These are phyloP conservation scores for Leucoraja ocellata DNA, from an alignment of 2,797 vertebrate species.

Conservation along the genomic window DNA sequence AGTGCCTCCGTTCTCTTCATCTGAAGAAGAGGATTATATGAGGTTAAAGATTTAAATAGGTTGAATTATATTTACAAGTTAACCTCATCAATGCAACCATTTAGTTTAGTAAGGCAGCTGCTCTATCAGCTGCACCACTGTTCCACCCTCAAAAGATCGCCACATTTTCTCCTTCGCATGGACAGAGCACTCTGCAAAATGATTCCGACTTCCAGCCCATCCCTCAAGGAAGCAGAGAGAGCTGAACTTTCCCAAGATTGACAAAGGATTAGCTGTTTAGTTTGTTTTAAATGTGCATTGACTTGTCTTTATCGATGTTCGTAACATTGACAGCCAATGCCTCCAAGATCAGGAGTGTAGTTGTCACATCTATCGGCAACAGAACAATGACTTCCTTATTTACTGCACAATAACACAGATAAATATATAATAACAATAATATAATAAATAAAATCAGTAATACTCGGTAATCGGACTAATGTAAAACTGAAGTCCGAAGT, in stretches of 20 bases:
- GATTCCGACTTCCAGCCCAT: no score
- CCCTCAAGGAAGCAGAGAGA: neutral
- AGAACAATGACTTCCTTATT: no score
- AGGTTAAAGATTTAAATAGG: neutral
- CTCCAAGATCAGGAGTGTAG: no score
- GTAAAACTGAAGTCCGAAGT: no score
- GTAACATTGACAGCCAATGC: neutral
- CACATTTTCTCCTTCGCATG: neutral
- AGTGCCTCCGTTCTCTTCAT: slow-evolving; percentile 64
- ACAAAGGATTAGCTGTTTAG: neutral
- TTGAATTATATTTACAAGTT: neutral
- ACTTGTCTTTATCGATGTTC: neutral
- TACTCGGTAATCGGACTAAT: no score
- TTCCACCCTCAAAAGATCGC: no score
- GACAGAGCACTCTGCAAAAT: neutral
- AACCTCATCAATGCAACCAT: neutral
- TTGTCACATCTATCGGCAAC: no score
- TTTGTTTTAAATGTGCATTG: neutral
- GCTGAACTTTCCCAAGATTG: neutral
- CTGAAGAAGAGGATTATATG: slow-evolving; percentile 49
- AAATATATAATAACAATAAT: no score
- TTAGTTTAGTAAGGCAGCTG: no score
- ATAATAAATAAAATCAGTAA: no score
- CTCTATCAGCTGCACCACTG: no score
- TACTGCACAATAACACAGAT: no score